These are phyloP conservation scores for Uropsilus gracilis DNA, from an alignment of 2,113 vertebrate species.

Conservation along the genomic window DNA sequence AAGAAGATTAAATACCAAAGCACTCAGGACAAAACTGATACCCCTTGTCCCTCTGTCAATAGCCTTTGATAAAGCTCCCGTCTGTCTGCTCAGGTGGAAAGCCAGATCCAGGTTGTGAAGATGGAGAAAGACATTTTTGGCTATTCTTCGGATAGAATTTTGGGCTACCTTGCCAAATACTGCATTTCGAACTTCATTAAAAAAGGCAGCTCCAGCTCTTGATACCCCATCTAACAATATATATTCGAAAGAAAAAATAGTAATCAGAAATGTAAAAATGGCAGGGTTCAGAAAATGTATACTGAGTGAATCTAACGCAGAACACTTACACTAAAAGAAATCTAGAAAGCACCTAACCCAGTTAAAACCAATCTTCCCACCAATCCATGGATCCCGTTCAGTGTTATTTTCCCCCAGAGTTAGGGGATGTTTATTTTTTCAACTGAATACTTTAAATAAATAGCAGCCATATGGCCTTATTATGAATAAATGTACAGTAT, in stretches of 20 bases:
- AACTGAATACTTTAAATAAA: conserved; percentile 55
- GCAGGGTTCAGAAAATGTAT: background rate
- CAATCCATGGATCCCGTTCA: conserved; percentile 19
- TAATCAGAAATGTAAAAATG: conserved; percentile 40
- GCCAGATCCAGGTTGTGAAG: conserved; percentile 96
- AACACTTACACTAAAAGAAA: conserved; percentile 57
- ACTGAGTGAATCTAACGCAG: conserved; percentile 29
- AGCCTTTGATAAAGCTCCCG: conserved; percentile 96
- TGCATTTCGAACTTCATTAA: conserved; percentile 97
- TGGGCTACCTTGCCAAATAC: conserved; percentile 98
- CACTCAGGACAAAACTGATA: conserved; percentile 97
- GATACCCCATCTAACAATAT: conserved; percentile 92
- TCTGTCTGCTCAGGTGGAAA: conserved; percentile 98
- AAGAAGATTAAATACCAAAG: conserved; percentile 97
- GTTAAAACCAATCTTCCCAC: conserved; percentile 42
- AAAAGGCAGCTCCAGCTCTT: conserved; percentile 92
- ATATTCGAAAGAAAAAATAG: conserved; percentile 50
- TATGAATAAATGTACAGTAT: conserved; percentile 44
- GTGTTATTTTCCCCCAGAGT: background rate
- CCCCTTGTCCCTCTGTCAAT: conserved; percentile 98
- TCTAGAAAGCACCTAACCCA: conserved; percentile 10
- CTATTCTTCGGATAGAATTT: conserved; percentile 97
- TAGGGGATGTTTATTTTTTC: conserved; percentile 44
- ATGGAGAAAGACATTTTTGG: conserved; percentile 97
- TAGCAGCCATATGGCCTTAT: conserved; percentile 43